phyloP scores from a whole-genome alignment of 2,888 invertebrate species.

The Drosophila mimetica region DNA sequence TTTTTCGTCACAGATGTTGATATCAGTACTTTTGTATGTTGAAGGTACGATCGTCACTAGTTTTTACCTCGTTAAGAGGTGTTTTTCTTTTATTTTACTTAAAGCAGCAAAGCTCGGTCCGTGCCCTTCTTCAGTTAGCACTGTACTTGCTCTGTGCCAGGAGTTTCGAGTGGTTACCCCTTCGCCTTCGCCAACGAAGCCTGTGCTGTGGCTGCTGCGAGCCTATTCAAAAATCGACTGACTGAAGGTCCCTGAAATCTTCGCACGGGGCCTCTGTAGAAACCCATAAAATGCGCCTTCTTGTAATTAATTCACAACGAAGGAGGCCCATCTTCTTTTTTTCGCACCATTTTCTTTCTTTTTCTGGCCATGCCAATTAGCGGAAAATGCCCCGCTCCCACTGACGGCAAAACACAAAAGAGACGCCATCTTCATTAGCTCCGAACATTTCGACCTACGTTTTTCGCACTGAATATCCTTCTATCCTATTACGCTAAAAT shows the following conservation, averaged over 20 bases:
- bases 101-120: no score
- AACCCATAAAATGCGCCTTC: slow-evolving; percentile 47
- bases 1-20: no score
- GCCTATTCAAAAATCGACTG: slow-evolving; percentile 80
- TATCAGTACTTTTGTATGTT: no score
- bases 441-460: slow-evolving; percentile 82
- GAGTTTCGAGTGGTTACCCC: slow-evolving; percentile 50
- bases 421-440: slow-evolving; percentile 80
- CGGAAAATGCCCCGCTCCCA: slow-evolving; percentile 58
- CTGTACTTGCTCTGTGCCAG: slow-evolving; percentile 42
- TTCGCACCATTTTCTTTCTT: slow-evolving; percentile 26
- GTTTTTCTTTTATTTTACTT: no score
- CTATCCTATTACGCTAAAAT: slow-evolving; percentile 83
- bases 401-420: slow-evolving; percentile 31
- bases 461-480: slow-evolving; percentile 81
- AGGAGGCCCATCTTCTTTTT: no score
- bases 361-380: slow-evolving; percentile 75
- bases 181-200: slow-evolving; percentile 2
- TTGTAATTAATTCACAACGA: slow-evolving; percentile 57
- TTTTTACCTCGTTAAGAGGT: no score
- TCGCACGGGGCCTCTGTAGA: slow-evolving; percentile 31
- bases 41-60: no score
- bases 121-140: slow-evolving; percentile 1
- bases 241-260: slow-evolving; percentile 82
- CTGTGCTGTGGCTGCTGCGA: slow-evolving; percentile 54